These are phyloP conservation scores for Acronicta psi DNA, from an alignment of 2,888 invertebrate species.

Conservation along the genomic window DNA sequence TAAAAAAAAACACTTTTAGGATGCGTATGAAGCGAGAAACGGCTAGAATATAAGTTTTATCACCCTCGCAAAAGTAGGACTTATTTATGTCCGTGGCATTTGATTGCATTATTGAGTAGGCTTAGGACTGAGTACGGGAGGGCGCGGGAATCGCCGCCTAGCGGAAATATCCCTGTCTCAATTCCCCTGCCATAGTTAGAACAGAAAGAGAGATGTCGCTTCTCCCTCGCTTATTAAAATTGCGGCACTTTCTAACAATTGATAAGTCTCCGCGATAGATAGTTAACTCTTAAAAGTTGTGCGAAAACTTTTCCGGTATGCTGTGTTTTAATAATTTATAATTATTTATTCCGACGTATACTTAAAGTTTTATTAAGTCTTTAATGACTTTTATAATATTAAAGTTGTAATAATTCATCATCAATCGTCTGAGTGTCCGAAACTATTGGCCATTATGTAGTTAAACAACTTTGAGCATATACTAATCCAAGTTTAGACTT, in stretches of 20 bases:
- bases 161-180: conserved; percentile 21
- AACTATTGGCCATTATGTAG: no score
- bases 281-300: conserved; percentile 29
- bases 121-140: conserved; percentile 10
- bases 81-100: conserved; percentile 34
- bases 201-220: conserved; percentile 23
- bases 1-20: no score
- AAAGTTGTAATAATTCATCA: no score
- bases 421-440: no score
- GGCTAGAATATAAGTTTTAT: conserved; percentile 24
- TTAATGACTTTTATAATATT: no score
- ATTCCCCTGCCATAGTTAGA: not conserved
- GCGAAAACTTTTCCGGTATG: conserved; percentile 19
- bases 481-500: no score
- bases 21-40: no score
- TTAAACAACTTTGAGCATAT: no score
- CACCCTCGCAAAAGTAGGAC: conserved; percentile 7
- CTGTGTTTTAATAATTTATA: not conserved
- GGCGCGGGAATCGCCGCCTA: conserved; percentile 9
- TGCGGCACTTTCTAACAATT: conserved; percentile 11
- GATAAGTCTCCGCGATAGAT: conserved; percentile 8
- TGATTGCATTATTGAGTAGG: conserved; percentile 42
- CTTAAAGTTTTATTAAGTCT: no score
- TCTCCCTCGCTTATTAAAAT: conserved; percentile 14
- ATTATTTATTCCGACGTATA: no score